Percentiles rank a stretch among this genome's conserved stretches.
Evolutionary conservation across 2,113 vertebrate species (phyloP).

Genomic region (Rattus rattus): DNA sequence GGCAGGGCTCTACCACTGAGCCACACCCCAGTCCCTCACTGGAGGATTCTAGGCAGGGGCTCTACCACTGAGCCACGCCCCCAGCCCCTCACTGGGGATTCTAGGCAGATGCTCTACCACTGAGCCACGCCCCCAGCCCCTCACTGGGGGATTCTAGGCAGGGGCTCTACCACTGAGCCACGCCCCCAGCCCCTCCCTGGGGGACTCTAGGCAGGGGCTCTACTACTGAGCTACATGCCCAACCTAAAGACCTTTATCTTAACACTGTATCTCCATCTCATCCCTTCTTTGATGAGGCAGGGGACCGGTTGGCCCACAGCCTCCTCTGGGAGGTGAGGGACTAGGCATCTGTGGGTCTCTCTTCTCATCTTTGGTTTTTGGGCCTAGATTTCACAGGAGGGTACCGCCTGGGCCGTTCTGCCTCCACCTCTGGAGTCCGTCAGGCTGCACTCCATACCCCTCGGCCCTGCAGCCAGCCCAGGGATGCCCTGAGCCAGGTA

Average conservation of each 20-base stretch:
- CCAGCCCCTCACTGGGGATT: neutral
- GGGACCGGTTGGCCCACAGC: neutral
- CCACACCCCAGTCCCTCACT: neutral
- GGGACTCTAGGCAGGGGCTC: neutral
- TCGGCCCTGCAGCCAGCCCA: conserved; percentile 92
- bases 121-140: neutral
- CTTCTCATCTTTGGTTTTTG: neutral
- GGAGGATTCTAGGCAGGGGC: neutral
- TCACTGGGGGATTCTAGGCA: neutral
- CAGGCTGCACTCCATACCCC: conserved; percentile 90
- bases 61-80: neutral
- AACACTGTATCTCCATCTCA: neutral
- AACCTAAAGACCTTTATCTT: neutral
- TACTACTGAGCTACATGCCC: neutral
- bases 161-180: neutral
- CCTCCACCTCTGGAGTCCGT: conserved; percentile 93
- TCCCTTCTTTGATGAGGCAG: neutral
- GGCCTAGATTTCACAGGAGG: conserved; percentile 89
- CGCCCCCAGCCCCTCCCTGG: neutral
- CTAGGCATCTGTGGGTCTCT: neutral
- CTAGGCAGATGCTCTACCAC: neutral
- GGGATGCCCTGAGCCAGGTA: conserved; percentile 91
- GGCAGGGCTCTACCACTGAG: neutral
- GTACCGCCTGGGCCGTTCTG: conserved; percentile 92
- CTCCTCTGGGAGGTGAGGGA: neutral